A percentile compares a stretch with the other conserved stretches of the same genome.
These are phyloP conservation scores for Harpagoxenus sublaevis DNA, from an alignment of 2,888 invertebrate species.

Conservation along the genomic window DNA sequence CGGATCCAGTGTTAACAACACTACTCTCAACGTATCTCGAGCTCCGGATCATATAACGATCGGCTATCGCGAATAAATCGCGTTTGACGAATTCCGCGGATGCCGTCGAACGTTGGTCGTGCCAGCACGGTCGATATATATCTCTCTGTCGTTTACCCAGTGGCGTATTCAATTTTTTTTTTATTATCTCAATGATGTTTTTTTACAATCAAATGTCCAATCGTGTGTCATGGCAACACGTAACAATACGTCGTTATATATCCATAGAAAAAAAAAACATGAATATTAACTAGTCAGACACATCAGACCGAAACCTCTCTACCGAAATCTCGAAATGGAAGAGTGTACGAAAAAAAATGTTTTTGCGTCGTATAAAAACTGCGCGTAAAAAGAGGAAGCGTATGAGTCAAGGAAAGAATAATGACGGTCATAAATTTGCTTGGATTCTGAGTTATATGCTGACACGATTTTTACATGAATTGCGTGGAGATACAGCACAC, in stretches of 20 bases:
- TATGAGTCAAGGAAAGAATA: not conserved
- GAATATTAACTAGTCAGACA: not conserved
- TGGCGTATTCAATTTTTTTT: constrained; percentile 38
- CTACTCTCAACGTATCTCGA: constrained; percentile 14
- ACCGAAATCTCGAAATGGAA: not conserved
- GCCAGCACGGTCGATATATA: constrained; percentile 17
- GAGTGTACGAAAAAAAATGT: not conserved
- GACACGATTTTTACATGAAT: not conserved
- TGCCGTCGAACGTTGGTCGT: constrained; percentile 62
- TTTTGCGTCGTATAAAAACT: not conserved
- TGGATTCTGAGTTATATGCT: not conserved
- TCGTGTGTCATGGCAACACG: not conserved
- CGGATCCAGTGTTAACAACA: constrained; percentile 42
- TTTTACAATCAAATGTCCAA: not conserved
- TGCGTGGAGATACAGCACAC: not conserved
- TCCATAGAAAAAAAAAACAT: not conserved
- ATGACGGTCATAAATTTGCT: not conserved
- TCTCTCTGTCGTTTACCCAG: constrained; percentile 26
- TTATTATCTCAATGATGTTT: not conserved
- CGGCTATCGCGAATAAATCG: constrained; percentile 56
- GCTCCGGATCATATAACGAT: constrained; percentile 43
- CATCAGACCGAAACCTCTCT: not conserved
- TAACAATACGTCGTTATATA: not conserved
- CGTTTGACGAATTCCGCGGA: constrained; percentile 63
- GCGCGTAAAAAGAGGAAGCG: not conserved